Conservation (phyloP, 2,888 invertebrate genomes). For the Ophion ellenae region DNA sequence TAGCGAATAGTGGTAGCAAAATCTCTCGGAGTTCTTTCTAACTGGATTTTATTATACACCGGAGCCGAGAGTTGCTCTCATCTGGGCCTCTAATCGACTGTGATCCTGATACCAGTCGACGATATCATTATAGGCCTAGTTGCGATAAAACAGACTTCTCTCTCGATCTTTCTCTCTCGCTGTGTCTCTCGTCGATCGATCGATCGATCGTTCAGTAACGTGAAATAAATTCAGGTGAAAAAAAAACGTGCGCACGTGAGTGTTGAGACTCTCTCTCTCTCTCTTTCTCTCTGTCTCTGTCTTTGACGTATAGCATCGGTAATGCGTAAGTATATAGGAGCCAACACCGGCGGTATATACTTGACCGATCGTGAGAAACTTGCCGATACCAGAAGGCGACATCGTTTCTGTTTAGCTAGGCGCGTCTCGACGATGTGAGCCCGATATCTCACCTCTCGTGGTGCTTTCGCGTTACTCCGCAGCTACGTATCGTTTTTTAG, state of each 20-base stretch:
- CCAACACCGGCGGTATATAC: conserved; percentile 36
- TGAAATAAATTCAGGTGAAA: conserved; percentile 50
- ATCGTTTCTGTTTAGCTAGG: conserved; percentile 50
- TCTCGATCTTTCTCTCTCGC: background rate
- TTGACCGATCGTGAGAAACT: conserved; percentile 64
- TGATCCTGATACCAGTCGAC: conserved; percentile 48
- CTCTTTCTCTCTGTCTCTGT: conserved; percentile 20
- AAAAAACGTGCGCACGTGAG: conserved; percentile 40
- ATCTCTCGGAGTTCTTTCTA: conserved; percentile 50
- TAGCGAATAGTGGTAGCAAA: conserved; percentile 54
- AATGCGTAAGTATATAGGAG: conserved; percentile 61
- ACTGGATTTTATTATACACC: conserved; percentile 45
- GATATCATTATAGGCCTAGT: conserved; percentile 49
- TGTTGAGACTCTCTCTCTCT: conserved; percentile 5
- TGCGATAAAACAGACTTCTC: conserved; percentile 26
- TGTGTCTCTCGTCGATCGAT: conserved; percentile 33
- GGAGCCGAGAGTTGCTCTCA: conserved; percentile 44
- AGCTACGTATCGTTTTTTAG: background rate
- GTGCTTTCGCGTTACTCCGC: background rate
- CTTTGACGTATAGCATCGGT: conserved; percentile 58
- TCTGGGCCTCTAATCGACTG: conserved; percentile 49
- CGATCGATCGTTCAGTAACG: conserved; percentile 45
- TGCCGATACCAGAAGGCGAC: conserved; percentile 53
- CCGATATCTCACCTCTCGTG: conserved; percentile 55
- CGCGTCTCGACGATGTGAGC: conserved; percentile 36